Evolutionary conservation across 53 echinoderm and acorn worm genomes (phyloP), one percentile per base, ranked within the genome.

Genomic region (Paracentrotus lividus): DNA sequence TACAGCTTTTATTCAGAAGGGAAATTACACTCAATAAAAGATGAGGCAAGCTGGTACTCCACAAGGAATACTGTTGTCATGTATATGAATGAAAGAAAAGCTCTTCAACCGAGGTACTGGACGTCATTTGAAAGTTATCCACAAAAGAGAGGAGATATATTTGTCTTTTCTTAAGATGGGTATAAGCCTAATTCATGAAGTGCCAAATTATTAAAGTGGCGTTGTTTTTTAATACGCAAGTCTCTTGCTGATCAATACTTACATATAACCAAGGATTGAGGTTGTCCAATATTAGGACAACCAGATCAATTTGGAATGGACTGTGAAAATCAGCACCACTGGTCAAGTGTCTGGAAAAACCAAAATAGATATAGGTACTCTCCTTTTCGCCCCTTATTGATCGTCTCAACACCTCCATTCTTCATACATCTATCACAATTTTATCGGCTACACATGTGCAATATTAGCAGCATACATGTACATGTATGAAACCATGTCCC

Each of bases 321-420:
- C 81, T 81, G 81, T 45, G 81, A 81, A 81, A 81, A 45, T 2
- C n/a, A 26, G 9, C 24, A 47, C 26, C 26, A n/a, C 24, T 81
- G 81, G 47, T 81, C 81, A 45, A 81, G 26, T 45, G 81, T 47
- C 47, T n/a, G 81, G 47, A 45, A 81, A 76, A 40, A 76, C 59
- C 23, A 5, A 7, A 42, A 76, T 1, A 76, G 42, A 40, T 12
- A 15, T 18, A 42, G 42, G 23, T 43, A 34, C 16, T 16, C 12
- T 72, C 7, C 16, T 40, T 24, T 47, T 23, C 26, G 12, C 27
- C 47, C 27, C 47, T 8, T 12, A 81, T 81, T 44, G 45, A 44
- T 81, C 81, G 3, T 0, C 20, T 42, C 42, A 44, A 81, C 49
- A 47, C 27, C 81, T 45, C 33, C 5, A 10, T 26, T 4, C 47